These are phyloP conservation scores for Halesus radiatus DNA, from an alignment of 1,140 invertebrate species.

Conservation along the genomic window DNA sequence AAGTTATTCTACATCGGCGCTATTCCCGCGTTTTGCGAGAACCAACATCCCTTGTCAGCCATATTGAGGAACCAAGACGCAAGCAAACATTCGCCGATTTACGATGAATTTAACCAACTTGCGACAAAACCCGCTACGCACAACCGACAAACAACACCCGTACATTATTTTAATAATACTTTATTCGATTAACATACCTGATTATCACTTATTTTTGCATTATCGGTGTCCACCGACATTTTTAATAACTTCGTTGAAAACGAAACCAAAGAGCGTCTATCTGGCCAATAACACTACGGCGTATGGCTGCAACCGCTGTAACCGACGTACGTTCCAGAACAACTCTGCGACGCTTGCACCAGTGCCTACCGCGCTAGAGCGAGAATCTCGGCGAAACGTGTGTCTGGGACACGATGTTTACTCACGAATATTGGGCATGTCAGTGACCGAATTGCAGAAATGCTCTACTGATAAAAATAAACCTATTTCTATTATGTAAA, in stretches of 20 bases:
- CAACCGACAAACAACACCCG: not conserved
- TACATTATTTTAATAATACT: slow-evolving; percentile 21
- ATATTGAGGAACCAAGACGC: slow-evolving; percentile 67
- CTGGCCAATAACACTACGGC: slow-evolving; percentile 47
- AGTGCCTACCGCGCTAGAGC: not conserved
- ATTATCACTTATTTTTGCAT: slow-evolving; percentile 72
- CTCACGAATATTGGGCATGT: slow-evolving; percentile 33
- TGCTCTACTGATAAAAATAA: slow-evolving; percentile 50
- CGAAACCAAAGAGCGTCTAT: slow-evolving; percentile 66
- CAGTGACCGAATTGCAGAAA: slow-evolving; percentile 52
- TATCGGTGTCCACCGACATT: slow-evolving; percentile 72
- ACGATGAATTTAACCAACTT: slow-evolving; percentile 68
- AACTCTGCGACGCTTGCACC: not conserved
- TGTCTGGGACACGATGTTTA: slow-evolving; percentile 23
- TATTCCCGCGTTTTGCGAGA: slow-evolving; percentile 72
- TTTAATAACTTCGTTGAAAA: slow-evolving; percentile 71
- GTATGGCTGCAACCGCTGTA: slow-evolving; percentile 22
- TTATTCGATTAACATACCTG: slow-evolving; percentile 62
- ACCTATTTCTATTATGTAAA: slow-evolving; percentile 49
- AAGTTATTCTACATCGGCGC: slow-evolving; percentile 64
- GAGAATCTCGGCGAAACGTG: not conserved
- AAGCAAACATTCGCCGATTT: slow-evolving; percentile 71
- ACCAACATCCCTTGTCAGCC: slow-evolving; percentile 70
- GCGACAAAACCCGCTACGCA: not conserved
- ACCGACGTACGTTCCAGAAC: slow-evolving; percentile 24